Percentiles rank a stretch among this genome's conserved stretches.
Conservation (phyloP, 1,140 invertebrate species). For the Aphaenogaster ashmeadi region DNA sequence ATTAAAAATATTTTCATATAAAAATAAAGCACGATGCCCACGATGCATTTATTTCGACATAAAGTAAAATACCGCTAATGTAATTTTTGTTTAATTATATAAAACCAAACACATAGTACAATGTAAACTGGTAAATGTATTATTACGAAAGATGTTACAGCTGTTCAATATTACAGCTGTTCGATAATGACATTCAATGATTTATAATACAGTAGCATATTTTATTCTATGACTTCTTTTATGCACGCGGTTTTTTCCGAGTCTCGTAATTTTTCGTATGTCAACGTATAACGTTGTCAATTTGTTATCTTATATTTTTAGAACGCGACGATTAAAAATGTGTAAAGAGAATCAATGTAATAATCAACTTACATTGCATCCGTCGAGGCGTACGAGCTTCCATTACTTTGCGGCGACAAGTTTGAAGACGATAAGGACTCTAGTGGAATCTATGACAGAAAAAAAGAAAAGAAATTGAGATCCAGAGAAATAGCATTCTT, state of each 20-base stretch:
- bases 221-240: not conserved
- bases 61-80: not conserved
- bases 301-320: not conserved
- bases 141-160: not conserved
- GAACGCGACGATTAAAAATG: not conserved
- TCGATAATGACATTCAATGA: slow-evolving; percentile 5
- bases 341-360: not conserved
- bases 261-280: not conserved
- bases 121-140: not conserved
- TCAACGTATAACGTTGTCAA: not conserved
- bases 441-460: slow-evolving; percentile 84
- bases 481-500: not conserved
- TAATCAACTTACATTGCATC: slow-evolving; percentile 80
- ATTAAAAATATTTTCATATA: not conserved
- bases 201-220: slow-evolving; percentile 8
- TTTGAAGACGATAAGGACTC: slow-evolving; percentile 82
- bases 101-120: not conserved
- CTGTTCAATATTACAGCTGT: not conserved
- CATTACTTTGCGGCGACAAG: slow-evolving; percentile 77
- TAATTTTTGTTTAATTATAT: not conserved
- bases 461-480: not conserved
- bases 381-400: slow-evolving; percentile 79
- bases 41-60: not conserved
- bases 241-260: not conserved
- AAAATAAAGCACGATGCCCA: not conserved